Percentiles rank a stretch among this genome's conserved stretches.
These are phyloP conservation scores for Pholis gunnellus DNA, from an alignment of 2,113 vertebrate species.

Conservation along the genomic window DNA sequence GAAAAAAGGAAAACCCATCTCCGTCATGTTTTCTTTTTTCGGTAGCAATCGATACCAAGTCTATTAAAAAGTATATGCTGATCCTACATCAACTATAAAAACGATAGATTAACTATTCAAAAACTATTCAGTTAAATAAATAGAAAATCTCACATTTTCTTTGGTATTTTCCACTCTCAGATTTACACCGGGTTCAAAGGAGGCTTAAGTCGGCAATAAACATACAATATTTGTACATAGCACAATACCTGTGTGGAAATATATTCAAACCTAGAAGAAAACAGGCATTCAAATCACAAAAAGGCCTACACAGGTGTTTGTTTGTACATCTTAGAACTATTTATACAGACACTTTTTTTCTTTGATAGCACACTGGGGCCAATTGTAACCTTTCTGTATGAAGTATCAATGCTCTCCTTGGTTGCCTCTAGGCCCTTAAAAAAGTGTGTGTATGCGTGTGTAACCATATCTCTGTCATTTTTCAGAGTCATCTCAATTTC, in stretches of 20 bases:
- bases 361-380: background rate
- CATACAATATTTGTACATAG: background rate
- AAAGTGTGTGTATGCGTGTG: background rate
- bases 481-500: background rate
- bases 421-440: too few species aligned
- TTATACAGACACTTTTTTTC: background rate
- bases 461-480: background rate
- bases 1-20: background rate
- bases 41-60: background rate
- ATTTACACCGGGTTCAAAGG: background rate
- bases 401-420: background rate
- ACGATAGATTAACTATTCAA: too few species aligned
- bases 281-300: background rate
- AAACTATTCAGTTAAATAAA: background rate
- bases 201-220: background rate
- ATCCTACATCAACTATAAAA: background rate
- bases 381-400: background rate
- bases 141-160: background rate
- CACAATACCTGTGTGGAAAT: background rate
- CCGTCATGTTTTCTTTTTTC: background rate
- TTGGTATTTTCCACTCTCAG: background rate
- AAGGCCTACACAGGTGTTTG: background rate
- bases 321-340: background rate
- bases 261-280: background rate
- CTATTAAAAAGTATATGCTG: background rate